Conservation (phyloP, 2,113 vertebrate genomes). For the Petroica traversi region DNA sequence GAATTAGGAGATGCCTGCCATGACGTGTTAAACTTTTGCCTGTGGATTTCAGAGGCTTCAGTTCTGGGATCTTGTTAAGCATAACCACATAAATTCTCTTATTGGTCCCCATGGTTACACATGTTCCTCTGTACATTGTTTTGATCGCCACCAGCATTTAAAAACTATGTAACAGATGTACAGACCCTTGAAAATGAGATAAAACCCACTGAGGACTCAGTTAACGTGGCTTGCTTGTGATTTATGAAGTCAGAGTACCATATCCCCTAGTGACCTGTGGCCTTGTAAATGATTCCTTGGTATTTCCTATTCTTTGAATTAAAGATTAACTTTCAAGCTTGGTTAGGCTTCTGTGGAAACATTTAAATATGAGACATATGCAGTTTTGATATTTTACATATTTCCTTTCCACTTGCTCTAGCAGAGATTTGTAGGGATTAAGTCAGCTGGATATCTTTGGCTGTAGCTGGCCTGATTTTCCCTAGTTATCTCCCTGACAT, state of each 20-base stretch:
- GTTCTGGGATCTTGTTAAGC: not conserved
- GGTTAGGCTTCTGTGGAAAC: slow-evolving; percentile 1
- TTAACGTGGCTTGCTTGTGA: not conserved
- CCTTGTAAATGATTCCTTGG: slow-evolving; percentile 12
- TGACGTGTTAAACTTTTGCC: not conserved
- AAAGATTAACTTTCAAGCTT: slow-evolving; percentile 26
- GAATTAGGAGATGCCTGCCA: not conserved
- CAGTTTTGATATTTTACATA: not conserved
- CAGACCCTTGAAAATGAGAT: not conserved
- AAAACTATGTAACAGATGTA: not conserved
- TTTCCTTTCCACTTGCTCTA: not conserved
- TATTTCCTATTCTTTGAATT: slow-evolving; percentile 43
- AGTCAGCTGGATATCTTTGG: not conserved
- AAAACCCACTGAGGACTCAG: not conserved
- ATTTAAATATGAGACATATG: not conserved
- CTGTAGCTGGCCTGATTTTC: not conserved
- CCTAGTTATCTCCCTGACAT: not conserved
- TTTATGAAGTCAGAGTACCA: not conserved
- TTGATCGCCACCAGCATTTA: not conserved
- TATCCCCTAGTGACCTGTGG: not conserved
- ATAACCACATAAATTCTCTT: not conserved
- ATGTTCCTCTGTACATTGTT: not conserved
- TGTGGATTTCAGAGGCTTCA: not conserved
- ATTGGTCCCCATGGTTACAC: not conserved
- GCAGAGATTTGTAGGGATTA: not conserved